Evolutionary conservation across 2,113 vertebrate species (phyloP).

Genomic region (Oryzias melastigma): DNA sequence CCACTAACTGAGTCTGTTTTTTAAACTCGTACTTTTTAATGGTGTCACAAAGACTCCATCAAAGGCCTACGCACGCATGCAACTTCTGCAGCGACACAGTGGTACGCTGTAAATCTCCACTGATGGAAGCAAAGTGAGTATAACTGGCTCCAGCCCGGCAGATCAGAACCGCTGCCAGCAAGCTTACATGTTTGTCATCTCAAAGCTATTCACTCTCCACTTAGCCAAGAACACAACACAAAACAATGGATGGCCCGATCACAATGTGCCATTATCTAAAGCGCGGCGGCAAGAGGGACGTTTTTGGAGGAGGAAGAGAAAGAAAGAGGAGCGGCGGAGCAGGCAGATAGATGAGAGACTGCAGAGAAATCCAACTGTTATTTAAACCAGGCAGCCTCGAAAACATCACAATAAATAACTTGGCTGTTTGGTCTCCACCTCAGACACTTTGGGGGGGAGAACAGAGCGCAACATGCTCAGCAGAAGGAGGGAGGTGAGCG

Average conservation of each 20-base stretch:
- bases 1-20: constrained; percentile 38
- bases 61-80: constrained; percentile 9
- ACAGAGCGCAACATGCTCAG: constrained; percentile 30
- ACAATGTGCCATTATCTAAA: constrained; percentile 77
- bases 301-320: constrained; percentile 23
- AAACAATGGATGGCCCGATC: constrained; percentile 77
- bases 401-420: constrained; percentile 81
- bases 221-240: constrained; percentile 90
- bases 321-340: constrained; percentile 42
- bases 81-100: constrained; percentile 39
- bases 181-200: constrained; percentile 91
- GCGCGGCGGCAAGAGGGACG: constrained; percentile 52
- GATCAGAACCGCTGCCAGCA: constrained; percentile 89
- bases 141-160: constrained; percentile 75
- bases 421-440: constrained; percentile 76
- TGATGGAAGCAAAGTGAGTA: constrained; percentile 68
- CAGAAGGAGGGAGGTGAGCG: constrained; percentile 41
- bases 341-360: constrained; percentile 63
- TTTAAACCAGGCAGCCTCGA: constrained; percentile 75
- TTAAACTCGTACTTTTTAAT: constrained; percentile 37
- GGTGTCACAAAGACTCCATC: constrained; percentile 37
- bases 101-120: constrained; percentile 59
- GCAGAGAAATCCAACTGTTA: constrained; percentile 73
- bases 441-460: constrained; percentile 56
- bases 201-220: constrained; percentile 88